phyloP scores from a whole-genome alignment of 1,140 invertebrate species.

The Batillaria attramentaria region DNA sequence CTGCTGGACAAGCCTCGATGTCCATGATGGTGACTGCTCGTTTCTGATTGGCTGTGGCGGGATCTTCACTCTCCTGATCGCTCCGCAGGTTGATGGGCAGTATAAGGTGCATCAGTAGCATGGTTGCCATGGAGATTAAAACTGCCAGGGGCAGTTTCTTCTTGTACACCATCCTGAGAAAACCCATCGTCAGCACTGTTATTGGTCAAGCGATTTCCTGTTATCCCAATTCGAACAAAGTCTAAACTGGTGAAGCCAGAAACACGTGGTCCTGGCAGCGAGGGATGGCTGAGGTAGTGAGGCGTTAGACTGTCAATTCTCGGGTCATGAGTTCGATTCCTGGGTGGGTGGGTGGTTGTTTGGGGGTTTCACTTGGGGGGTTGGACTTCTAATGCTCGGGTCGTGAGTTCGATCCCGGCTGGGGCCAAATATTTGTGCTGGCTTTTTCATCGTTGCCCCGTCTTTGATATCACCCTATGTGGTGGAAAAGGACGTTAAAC shows the following conservation, averaged over 20 bases:
- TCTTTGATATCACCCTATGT: too few relatives aligned
- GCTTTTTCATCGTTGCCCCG: too few relatives aligned
- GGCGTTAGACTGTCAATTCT: too few relatives aligned
- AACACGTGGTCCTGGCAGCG: background rate
- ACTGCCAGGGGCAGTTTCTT: constrained; percentile 30
- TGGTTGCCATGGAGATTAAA: constrained; percentile 23
- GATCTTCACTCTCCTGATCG: background rate
- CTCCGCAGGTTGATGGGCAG: constrained; percentile 25
- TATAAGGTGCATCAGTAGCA: constrained; percentile 28
- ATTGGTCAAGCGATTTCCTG: background rate
- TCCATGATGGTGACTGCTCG: background rate
- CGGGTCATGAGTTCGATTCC: too few relatives aligned
- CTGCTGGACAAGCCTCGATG: constrained; percentile 20
- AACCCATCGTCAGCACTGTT: background rate
- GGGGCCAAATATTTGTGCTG: too few relatives aligned
- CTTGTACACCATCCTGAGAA: constrained; percentile 29
- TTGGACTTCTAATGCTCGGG: too few relatives aligned
- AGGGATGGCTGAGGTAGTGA: too few relatives aligned
- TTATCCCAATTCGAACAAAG: background rate
- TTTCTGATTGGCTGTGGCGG: constrained; percentile 5
- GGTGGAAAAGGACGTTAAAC: too few relatives aligned
- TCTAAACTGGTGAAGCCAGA: background rate
- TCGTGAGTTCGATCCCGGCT: too few relatives aligned
- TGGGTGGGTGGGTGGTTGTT: too few relatives aligned
- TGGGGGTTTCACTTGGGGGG: too few relatives aligned